Conservation (phyloP, 2,797 vertebrate species). For the Scomberomorus guttatus region DNA sequence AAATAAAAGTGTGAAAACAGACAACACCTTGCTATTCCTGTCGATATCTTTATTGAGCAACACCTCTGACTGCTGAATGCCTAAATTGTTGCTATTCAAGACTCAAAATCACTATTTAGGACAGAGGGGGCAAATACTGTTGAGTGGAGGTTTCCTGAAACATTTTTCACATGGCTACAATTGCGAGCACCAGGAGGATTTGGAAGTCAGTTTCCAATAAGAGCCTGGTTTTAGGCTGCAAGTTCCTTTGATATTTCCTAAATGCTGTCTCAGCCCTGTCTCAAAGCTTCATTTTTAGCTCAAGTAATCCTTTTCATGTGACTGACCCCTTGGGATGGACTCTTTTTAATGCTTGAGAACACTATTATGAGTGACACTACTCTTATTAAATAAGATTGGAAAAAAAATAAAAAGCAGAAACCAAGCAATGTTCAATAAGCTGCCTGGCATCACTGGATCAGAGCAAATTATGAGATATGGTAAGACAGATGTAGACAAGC, state of each 20-base stretch:
- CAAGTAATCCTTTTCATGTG: not conserved
- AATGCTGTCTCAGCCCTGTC: not conserved
- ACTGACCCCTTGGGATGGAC: constrained; percentile 13
- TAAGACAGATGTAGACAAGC: constrained; percentile 13
- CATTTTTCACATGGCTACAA: not conserved
- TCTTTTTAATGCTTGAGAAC: not conserved
- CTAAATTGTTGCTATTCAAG: not conserved
- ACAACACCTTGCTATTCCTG: not conserved
- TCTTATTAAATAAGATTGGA: not conserved
- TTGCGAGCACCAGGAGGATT: not conserved
- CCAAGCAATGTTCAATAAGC: constrained; percentile 6
- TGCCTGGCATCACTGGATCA: not conserved
- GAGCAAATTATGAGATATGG: constrained; percentile 18
- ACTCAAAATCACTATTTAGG: not conserved
- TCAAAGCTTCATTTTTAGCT: constrained; percentile 12
- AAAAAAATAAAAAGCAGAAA: not conserved
- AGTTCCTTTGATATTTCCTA: not conserved
- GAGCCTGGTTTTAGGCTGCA: not conserved
- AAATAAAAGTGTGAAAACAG: not conserved
- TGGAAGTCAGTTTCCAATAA: not conserved
- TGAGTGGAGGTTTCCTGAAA: not conserved
- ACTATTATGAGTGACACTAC: not conserved
- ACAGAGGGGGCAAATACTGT: not conserved
- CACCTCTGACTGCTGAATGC: not conserved
- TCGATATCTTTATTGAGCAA: not conserved